phyloP scores from a whole-genome alignment of 2,888 invertebrate genomes.

The Campoplex nolae region DNA sequence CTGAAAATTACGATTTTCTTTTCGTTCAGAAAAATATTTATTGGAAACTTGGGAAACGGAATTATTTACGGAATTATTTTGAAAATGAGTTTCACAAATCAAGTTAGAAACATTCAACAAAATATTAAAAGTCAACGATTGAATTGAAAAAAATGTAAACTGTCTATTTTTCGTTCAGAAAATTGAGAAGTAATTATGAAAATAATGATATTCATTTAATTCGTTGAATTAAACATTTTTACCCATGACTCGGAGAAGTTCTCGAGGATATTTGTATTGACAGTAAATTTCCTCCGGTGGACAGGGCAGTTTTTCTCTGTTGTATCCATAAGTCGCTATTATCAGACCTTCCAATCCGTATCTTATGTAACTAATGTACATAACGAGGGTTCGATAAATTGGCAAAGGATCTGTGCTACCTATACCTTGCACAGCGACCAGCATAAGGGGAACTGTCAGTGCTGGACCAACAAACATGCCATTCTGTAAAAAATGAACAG shows the following conservation, averaged over 20 bases:
- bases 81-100: not conserved
- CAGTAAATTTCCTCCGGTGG: conserved; percentile 90
- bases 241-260: conserved; percentile 91
- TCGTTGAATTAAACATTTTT: conserved; percentile 58
- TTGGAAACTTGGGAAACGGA: not conserved
- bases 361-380: conserved; percentile 93
- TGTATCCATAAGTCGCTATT: conserved; percentile 92
- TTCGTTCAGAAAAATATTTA: not conserved
- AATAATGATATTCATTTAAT: not conserved
- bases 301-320: conserved; percentile 91
- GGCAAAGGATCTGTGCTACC: conserved; percentile 91
- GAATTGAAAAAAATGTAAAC: no score
- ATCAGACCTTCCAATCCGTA: conserved; percentile 93
- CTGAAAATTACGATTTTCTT: not conserved
- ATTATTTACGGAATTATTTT: not conserved
- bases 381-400: conserved; percentile 90
- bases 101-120: no score
- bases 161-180: not conserved
- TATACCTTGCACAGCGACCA: conserved; percentile 94
- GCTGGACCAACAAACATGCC: conserved; percentile 96
- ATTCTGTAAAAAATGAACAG: conserved; percentile 86
- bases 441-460: conserved; percentile 93
- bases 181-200: not conserved
- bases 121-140: no score
- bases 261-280: conserved; percentile 90